Percentiles rank a stretch among this genome's conserved stretches.
Evolutionary conservation across 92 coral and sea anemone species (phyloP).

Genomic region (Paragorgia papillata): DNA sequence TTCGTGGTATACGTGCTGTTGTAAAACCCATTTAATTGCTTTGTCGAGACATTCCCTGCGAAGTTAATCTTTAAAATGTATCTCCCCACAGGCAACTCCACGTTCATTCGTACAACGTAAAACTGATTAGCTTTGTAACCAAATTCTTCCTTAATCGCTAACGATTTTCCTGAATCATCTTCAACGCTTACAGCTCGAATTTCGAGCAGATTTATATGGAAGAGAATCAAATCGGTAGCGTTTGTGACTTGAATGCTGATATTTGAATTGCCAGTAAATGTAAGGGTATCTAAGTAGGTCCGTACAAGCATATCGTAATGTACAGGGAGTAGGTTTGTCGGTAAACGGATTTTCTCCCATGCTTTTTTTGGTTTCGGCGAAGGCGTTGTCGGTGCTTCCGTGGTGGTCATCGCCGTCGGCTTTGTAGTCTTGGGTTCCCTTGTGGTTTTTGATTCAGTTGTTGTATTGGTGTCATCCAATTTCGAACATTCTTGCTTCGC

Average conservation of each 20-base stretch:
- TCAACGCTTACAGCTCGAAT: slow-evolving; percentile 60
- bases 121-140: slow-evolving; percentile 62
- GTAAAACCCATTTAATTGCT: slow-evolving; percentile 62
- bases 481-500: slow-evolving; percentile 53
- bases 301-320: slow-evolving; percentile 74
- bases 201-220: slow-evolving; percentile 76
- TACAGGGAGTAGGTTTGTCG: slow-evolving; percentile 65
- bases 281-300: slow-evolving; percentile 60
- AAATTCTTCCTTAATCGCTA: slow-evolving; percentile 59
- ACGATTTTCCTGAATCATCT: background rate
- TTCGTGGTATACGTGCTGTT: slow-evolving; percentile 58
- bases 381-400: slow-evolving; percentile 67
- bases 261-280: slow-evolving; percentile 67
- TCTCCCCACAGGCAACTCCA: slow-evolving; percentile 46
- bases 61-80: slow-evolving; percentile 64
- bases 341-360: slow-evolving; percentile 91
- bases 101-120: slow-evolving; percentile 59
- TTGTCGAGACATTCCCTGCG: slow-evolving; percentile 48
- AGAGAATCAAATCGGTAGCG: slow-evolving; percentile 70
- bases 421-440: background rate
- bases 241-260: slow-evolving; percentile 58
- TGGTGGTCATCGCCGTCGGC: background rate
- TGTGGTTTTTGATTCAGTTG: background rate
- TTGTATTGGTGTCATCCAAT: too few species aligned
- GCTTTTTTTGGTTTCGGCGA: slow-evolving; percentile 72